These are phyloP conservation scores for Myiotriccus ornatus DNA, from an alignment of 2,797 vertebrate genomes.

Conservation along the genomic window DNA sequence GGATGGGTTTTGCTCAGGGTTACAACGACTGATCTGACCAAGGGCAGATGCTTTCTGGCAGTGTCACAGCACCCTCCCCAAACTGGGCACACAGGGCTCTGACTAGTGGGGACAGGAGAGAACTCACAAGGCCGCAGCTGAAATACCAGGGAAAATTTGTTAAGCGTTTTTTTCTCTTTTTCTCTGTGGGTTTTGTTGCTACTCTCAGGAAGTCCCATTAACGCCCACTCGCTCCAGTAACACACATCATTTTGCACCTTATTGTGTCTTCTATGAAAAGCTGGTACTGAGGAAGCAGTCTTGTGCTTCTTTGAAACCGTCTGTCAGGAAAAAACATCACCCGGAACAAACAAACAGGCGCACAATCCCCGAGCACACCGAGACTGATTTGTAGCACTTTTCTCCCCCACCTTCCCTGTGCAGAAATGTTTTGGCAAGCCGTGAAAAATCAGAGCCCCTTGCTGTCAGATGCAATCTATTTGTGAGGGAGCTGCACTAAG, in stretches of 20 bases:
- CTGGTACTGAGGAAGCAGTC: slow-evolving; percentile 31
- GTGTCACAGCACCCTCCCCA: neutral
- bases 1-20: neutral
- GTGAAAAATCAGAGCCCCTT: slow-evolving; percentile 18
- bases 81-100: neutral
- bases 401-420: slow-evolving; percentile 12
- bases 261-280: slow-evolving; percentile 58
- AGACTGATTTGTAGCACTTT: slow-evolving; percentile 41
- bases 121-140: neutral
- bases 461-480: slow-evolving; percentile 24
- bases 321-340: neutral
- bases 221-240: slow-evolving; percentile 61
- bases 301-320: slow-evolving; percentile 47
- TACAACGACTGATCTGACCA: neutral
- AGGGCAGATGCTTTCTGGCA: neutral
- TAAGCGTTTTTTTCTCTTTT: neutral
- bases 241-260: slow-evolving; percentile 43
- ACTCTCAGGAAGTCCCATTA: slow-evolving; percentile 56
- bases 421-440: slow-evolving; percentile 47
- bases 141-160: neutral
- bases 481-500: neutral
- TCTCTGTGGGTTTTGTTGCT: slow-evolving; percentile 34
- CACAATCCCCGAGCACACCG: neutral
- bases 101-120: neutral
- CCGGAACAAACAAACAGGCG: slow-evolving; percentile 10